These are phyloP conservation scores for Cryptophagus acutangulus DNA, from an alignment of 2,888 invertebrate genomes.

Conservation along the genomic window DNA sequence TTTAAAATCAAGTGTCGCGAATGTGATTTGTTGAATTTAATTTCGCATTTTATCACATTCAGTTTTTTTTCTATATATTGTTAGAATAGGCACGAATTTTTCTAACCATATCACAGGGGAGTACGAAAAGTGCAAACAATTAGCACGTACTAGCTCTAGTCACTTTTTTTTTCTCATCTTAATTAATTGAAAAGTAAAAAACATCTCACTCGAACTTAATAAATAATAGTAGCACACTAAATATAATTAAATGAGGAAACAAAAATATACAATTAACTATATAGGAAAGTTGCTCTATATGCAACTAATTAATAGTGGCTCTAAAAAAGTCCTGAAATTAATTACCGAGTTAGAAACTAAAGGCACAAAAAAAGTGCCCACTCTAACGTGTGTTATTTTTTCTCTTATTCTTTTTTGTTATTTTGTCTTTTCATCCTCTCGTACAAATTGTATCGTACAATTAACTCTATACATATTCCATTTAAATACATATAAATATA, in stretches of 20 bases:
- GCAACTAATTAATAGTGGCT: slow-evolving; percentile 18
- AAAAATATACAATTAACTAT: not conserved
- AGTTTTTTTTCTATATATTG: slow-evolving; percentile 39
- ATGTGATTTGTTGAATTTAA: too few relatives aligned
- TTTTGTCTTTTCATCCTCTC: too few relatives aligned
- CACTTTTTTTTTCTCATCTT: not conserved
- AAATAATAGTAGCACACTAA: too few relatives aligned
- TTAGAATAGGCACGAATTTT: slow-evolving; percentile 45
- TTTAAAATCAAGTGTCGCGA: slow-evolving; percentile 27
- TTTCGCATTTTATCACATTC: too few relatives aligned
- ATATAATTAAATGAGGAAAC: slow-evolving; percentile 20
- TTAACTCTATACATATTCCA: too few relatives aligned
- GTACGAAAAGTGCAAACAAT: slow-evolving; percentile 12
- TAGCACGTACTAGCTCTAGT: slow-evolving; percentile 3
- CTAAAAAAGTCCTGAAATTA: slow-evolving; percentile 21
- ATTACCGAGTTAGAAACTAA: slow-evolving; percentile 25
- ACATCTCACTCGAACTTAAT: slow-evolving; percentile 24
- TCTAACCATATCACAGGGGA: slow-evolving; percentile 41
- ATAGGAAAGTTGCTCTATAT: slow-evolving; percentile 8
- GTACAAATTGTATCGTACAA: slow-evolving; percentile 17
- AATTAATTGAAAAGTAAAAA: slow-evolving; percentile 19
- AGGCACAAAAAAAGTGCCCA: slow-evolving; percentile 39
- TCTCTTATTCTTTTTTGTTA: slow-evolving; percentile 19
- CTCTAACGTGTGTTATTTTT: slow-evolving; percentile 32
- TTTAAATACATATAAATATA: too few relatives aligned